Evolutionary conservation across 2,888 invertebrate genomes (phyloP).

Genomic region (Thereva unica): DNA sequence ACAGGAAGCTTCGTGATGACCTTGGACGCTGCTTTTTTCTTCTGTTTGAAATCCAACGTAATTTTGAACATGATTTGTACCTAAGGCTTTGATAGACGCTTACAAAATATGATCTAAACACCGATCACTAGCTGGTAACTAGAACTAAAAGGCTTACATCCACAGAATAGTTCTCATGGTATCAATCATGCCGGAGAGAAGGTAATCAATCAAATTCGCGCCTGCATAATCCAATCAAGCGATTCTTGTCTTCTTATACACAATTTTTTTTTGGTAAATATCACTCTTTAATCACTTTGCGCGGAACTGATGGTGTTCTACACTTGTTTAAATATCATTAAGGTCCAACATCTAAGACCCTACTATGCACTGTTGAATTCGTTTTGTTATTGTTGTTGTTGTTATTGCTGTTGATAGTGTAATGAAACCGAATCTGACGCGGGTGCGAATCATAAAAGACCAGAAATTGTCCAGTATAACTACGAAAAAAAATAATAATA

Average conservation of each 20-base stretch:
- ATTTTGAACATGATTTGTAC: too few relatives aligned
- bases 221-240: conserved; percentile 23
- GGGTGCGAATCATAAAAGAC: too few relatives aligned
- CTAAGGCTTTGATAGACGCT: too few relatives aligned
- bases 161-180: conserved; percentile 1
- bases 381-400: background rate
- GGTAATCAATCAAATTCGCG: conserved; percentile 19
- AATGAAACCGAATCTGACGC: too few relatives aligned
- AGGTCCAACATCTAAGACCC: too few relatives aligned
- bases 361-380: too few relatives aligned
- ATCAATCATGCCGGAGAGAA: conserved; percentile 3
- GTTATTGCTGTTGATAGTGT: background rate
- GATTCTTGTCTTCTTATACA: conserved; percentile 8
- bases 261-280: conserved; percentile 1
- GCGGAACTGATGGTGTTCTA: conserved; percentile 10
- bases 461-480: too few relatives aligned
- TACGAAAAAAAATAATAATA: too few relatives aligned
- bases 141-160: conserved; percentile 1
- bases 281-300: conserved; percentile 18
- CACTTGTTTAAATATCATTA: conserved; percentile 20
- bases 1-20: conserved; percentile 19
- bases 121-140: background rate
- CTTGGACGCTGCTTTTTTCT: conserved; percentile 15
- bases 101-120: too few relatives aligned
- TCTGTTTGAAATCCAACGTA: too few relatives aligned